A percentile compares a stretch with the other conserved stretches of the same genome.
Conservation (phyloP, 2,113 vertebrate genomes). For the Gavia stellata region DNA sequence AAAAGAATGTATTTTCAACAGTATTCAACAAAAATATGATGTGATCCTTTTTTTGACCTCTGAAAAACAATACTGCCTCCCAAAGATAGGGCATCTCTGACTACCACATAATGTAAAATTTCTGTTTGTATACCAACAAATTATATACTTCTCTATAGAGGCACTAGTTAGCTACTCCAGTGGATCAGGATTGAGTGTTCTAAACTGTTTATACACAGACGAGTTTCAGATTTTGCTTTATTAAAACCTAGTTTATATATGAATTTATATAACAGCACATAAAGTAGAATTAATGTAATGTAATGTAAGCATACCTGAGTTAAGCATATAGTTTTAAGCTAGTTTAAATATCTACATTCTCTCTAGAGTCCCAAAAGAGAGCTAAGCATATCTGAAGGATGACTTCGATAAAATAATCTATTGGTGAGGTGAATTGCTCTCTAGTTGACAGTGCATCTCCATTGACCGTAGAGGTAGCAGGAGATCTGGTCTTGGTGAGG, state of each 20-base stretch:
- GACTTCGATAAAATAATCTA: background rate
- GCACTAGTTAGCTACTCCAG: background rate
- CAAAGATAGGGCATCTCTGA: background rate
- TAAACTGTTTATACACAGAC: background rate
- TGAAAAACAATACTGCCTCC: background rate
- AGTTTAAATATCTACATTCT: background rate
- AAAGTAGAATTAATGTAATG: background rate
- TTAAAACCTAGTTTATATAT: background rate
- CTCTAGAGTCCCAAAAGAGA: background rate
- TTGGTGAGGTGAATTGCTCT: background rate
- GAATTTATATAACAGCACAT: background rate
- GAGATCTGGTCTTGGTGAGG: background rate
- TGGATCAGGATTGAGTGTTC: background rate
- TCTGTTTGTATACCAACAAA: background rate
- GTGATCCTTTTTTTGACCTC: background rate
- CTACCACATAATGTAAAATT: background rate
- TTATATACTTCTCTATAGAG: background rate
- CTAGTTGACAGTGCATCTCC: background rate
- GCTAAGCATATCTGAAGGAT: background rate
- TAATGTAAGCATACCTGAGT: background rate
- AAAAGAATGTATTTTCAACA: background rate
- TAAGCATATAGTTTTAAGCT: background rate
- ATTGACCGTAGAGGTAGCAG: background rate
- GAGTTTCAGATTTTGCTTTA: background rate
- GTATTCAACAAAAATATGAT: background rate